These are phyloP conservation scores for Nesogale talazaci DNA, from an alignment of 2,113 vertebrate species.

Conservation along the genomic window DNA sequence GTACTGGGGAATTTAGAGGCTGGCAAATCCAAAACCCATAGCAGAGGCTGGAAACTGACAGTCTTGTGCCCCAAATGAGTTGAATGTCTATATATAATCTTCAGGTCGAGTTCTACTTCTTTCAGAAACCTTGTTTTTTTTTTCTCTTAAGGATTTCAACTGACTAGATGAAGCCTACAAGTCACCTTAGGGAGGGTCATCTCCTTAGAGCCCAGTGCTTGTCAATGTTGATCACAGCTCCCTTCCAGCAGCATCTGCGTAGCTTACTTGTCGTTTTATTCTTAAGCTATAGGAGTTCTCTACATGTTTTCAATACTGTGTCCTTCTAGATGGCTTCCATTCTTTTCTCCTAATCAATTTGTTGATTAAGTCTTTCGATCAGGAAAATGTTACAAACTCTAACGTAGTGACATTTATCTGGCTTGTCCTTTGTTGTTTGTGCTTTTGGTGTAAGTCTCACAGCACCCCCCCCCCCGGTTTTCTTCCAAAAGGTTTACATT, in stretches of 20 bases:
- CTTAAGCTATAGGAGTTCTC: too few species aligned
- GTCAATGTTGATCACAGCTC: neutral
- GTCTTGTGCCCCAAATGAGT: neutral
- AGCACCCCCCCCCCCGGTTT: neutral
- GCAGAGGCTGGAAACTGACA: neutral
- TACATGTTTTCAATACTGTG: neutral
- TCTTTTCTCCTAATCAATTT: neutral
- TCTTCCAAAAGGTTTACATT: constrained; percentile 25
- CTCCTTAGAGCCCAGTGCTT: neutral
- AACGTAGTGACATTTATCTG: neutral
- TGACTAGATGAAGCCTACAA: neutral
- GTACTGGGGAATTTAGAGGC: neutral
- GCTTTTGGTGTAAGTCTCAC: neutral
- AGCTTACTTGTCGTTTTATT: neutral
- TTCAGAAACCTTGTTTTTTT: neutral
- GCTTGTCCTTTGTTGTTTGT: neutral
- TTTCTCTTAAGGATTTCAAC: neutral
- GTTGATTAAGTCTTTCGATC: neutral
- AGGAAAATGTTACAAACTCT: neutral
- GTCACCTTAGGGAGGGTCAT: neutral
- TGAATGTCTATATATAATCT: neutral
- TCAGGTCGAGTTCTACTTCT: neutral
- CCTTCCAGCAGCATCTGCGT: neutral
- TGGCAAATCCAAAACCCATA: neutral
- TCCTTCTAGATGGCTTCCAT: neutral